These are phyloP conservation scores for Mormyrus hasselquistii DNA, from an alignment of 2,797 vertebrate species.

Conservation along the genomic window DNA sequence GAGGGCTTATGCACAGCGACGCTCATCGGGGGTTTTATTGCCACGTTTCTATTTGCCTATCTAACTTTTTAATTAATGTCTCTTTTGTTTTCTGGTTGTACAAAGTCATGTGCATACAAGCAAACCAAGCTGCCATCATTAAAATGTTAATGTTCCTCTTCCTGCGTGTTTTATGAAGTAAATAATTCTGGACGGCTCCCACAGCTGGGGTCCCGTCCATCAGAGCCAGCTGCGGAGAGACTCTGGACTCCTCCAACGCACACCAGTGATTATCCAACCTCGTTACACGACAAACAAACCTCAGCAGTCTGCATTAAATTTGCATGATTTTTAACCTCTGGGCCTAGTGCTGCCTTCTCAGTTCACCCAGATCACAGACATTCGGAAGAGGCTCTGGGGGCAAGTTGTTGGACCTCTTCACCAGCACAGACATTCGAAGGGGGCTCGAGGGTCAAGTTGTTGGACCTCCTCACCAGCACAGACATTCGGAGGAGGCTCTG, in stretches of 20 bases:
- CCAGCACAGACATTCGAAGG: neutral
- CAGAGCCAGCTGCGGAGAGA: conserved; percentile 22
- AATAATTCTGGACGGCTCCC: conserved; percentile 24
- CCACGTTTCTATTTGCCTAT: neutral
- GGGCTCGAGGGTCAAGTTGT: too few relatives aligned
- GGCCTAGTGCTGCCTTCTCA: neutral
- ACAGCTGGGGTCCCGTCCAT: conserved; percentile 21
- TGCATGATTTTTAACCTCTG: conserved; percentile 24
- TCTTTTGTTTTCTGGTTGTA: conserved; percentile 20
- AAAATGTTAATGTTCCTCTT: conserved; percentile 29
- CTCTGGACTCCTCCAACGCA: neutral
- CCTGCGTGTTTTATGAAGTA: conserved; percentile 25
- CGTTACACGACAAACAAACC: conserved; percentile 34
- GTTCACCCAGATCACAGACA: neutral
- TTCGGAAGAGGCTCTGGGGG: neutral
- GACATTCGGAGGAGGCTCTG: too few relatives aligned
- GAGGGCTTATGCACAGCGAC: neutral
- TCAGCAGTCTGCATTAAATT: conserved; percentile 35
- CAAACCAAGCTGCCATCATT: conserved; percentile 24
- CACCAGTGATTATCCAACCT: conserved; percentile 28
- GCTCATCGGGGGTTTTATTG: neutral
- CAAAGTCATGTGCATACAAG: conserved; percentile 17
- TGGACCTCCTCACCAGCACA: neutral
- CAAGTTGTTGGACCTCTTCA: neutral
- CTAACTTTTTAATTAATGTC: conserved; percentile 15